Evolutionary conservation across 2,113 vertebrate genomes (phyloP).

Genomic region (Petaurus breviceps): DNA sequence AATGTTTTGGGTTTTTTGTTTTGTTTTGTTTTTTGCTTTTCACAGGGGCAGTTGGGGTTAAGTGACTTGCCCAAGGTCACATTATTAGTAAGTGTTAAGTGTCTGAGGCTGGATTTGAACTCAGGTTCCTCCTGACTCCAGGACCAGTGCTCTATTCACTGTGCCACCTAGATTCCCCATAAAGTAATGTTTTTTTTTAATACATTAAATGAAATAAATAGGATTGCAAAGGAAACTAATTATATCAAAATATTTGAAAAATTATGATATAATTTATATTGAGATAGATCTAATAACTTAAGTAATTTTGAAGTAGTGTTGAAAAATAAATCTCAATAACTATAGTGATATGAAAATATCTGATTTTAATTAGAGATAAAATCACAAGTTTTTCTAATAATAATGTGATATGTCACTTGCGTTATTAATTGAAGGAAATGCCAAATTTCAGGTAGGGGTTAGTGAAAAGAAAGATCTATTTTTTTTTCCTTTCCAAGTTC

Average conservation of each 20-base stretch:
- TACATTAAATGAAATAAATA: not conserved
- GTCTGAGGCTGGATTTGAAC: no score
- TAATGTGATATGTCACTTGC: not conserved
- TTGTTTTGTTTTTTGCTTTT: no score
- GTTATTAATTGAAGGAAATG: not conserved
- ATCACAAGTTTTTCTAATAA: not conserved
- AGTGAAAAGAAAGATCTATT: not conserved
- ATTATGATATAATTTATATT: not conserved
- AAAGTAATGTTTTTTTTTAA: no score
- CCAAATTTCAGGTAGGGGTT: not conserved
- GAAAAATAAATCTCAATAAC: not conserved
- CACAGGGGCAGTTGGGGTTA: no score
- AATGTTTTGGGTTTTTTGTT: not conserved
- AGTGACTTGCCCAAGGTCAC: no score
- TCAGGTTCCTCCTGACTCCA: no score
- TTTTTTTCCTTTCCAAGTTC: not conserved
- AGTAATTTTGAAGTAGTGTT: not conserved
- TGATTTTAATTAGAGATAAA: not conserved
- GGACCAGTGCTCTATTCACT: no score
- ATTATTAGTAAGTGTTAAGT: no score
- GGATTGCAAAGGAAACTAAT: not conserved
- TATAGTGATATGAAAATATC: not conserved
- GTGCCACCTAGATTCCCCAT: no score
- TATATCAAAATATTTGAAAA: not conserved
- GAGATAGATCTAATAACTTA: not conserved